These are phyloP conservation scores for Aspiorhynchus laticeps DNA, from an alignment of 2,113 vertebrate genomes.

Conservation along the genomic window DNA sequence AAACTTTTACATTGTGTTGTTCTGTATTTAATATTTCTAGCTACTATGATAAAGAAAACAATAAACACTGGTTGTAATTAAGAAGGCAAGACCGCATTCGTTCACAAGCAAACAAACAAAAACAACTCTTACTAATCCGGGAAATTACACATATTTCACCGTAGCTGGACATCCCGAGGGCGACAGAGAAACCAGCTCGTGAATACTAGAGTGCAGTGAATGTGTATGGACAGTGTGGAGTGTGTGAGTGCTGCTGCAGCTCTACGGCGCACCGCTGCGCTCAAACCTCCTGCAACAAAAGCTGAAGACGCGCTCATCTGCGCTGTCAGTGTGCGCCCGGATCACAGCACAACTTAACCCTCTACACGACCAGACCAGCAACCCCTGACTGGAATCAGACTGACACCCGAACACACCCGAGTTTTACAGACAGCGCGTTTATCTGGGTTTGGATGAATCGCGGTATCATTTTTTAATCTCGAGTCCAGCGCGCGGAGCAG, in stretches of 20 bases:
- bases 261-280: constrained; percentile 54
- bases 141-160: not conserved
- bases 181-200: not conserved
- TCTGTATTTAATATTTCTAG: not conserved
- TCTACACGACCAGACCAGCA: constrained; percentile 30
- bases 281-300: constrained; percentile 59
- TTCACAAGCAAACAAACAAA: not conserved
- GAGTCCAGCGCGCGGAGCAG: constrained; percentile 62
- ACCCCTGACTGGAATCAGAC: constrained; percentile 14
- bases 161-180: not conserved
- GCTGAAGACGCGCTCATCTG: constrained; percentile 50
- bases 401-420: not conserved
- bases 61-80: not conserved
- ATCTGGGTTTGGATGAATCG: constrained; percentile 71
- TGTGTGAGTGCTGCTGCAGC: constrained; percentile 35
- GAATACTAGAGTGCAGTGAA: not conserved
- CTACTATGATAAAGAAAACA: not conserved
- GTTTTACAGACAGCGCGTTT: not conserved
- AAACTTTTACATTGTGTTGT: not conserved
- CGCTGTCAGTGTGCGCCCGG: constrained; percentile 56
- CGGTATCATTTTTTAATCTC: constrained; percentile 55
- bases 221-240: not conserved
- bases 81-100: not conserved
- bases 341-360: constrained; percentile 47
- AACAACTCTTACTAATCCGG: not conserved